Evolutionary conservation across 2,797 vertebrate genomes (phyloP), one percentile per base, ranked within the genome.

Genomic region (Masticophis lateralis): DNA sequence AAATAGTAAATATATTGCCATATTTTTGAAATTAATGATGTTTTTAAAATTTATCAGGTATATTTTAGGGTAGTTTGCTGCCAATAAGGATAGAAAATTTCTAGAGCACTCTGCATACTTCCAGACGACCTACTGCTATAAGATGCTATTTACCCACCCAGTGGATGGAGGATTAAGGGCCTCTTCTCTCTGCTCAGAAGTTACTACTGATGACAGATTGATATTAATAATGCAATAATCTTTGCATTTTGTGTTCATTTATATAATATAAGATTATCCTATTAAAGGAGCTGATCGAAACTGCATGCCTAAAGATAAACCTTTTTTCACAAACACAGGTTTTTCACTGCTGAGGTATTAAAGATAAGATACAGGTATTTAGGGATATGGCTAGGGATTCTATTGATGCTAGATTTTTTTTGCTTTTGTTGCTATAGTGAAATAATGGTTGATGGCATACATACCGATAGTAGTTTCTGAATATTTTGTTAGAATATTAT

Each of bases 381-480:
- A 20, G 28, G 12, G 4, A 37, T 14, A 60, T 61, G 79, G 57
- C 22, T 69, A 74, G 7, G n/a, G 51, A 91, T 86, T 25, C 43
- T 87, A n/a, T 91, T 47, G n/a, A 10, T 83, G 4, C 25, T 86
- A 20, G 59, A 20, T 3, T 22, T 61, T 61, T 43, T 56, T 74
- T 2, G 25, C 14, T 37, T 63, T 56, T 69, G 60, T 10, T 88
- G 47, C 32, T 14, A 20, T 4, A 87, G 60, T 55, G 59, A 55
- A 86, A 86, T n/a, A 47, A 87, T 83, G 53, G 94, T 95, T 94
- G 94, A 96, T 94, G 14, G 16, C 92, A 95, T 37, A 57, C 90
- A 74, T 86, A 10, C 51, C 8, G 9, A 9, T 53, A 89, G 95
- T 95, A 92, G 93, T 97, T 95, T 97, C 95, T 94, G 92, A 57